These are phyloP conservation scores for Drosophila ironensis DNA, from an alignment of 1,140 invertebrate species.

Conservation along the genomic window DNA sequence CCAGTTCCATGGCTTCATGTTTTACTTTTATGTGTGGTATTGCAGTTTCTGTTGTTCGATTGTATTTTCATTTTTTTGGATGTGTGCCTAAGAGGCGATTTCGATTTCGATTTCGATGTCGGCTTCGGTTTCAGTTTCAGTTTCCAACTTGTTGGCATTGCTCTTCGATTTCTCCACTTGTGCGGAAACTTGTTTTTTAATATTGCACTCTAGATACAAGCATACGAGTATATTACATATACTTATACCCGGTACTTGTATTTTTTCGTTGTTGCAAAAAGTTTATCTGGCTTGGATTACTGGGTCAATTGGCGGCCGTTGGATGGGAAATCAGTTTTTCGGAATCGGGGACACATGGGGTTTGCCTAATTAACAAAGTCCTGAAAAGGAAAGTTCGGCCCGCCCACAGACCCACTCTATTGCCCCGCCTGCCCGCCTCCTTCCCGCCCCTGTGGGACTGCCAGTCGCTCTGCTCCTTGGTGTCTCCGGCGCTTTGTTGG, in stretches of 20 bases:
- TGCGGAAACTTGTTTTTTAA: slow-evolving; percentile 36
- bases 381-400: slow-evolving; percentile 31
- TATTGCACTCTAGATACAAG: slow-evolving; percentile 42
- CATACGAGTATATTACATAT: neutral
- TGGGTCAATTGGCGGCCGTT: slow-evolving; percentile 52
- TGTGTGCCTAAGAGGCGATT: slow-evolving; percentile 17
- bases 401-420: neutral
- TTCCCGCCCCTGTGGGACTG: too few species aligned
- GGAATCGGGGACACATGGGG: slow-evolving; percentile 26
- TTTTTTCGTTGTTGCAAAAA: slow-evolving; percentile 19
- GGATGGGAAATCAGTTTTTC: slow-evolving; percentile 20
- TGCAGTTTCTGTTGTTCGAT: neutral
- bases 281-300: slow-evolving; percentile 53
- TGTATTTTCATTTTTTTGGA: neutral
- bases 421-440: too few species aligned
- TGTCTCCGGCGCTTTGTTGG: neutral
- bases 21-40: neutral
- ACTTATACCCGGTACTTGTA: neutral
- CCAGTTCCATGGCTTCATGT: neutral
- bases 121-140: slow-evolving; percentile 32
- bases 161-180: slow-evolving; percentile 56
- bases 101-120: too few species aligned
- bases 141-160: slow-evolving; percentile 55
- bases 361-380: slow-evolving; percentile 72
- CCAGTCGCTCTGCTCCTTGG: neutral